Percentiles rank a stretch among this genome's conserved stretches.
Evolutionary conservation across 2,797 vertebrate genomes (phyloP).

Genomic region (Pseudotriccus pelzelni): DNA sequence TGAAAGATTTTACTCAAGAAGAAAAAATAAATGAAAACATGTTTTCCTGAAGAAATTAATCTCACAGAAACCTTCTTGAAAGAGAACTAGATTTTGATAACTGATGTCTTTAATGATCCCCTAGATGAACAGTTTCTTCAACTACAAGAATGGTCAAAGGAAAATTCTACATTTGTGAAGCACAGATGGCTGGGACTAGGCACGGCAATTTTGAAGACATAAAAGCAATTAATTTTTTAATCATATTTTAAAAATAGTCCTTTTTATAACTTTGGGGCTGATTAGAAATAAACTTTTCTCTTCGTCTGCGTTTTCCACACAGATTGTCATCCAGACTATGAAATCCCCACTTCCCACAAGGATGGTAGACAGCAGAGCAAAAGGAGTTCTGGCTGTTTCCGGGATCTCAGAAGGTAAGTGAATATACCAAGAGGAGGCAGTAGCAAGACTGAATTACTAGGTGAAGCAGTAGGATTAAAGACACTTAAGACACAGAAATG

Average conservation of each 20-base stretch:
- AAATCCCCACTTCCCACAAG: neutral
- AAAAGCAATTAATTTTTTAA: conserved; percentile 21
- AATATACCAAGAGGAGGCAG: neutral
- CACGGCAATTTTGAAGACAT: neutral
- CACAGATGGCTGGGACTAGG: neutral
- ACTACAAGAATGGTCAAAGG: neutral
- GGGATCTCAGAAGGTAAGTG: neutral
- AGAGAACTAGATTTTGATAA: neutral
- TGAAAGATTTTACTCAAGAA: neutral
- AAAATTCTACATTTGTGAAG: conserved; percentile 2
- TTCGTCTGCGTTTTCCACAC: neutral
- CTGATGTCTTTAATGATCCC: neutral
- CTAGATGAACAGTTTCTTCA: neutral
- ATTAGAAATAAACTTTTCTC: neutral
- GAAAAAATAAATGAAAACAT: neutral
- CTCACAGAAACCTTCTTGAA: neutral
- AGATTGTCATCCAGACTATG: neutral
- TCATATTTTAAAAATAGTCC: neutral
- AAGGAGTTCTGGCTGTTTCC: neutral
- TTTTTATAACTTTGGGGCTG: neutral
- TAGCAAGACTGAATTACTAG: neutral
- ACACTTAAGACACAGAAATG: neutral
- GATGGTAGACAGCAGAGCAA: neutral
- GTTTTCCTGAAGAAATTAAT: neutral
- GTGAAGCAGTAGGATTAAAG: neutral